phyloP scores from a whole-genome alignment of 2,797 vertebrate genomes.

The Balearica regulorum region DNA sequence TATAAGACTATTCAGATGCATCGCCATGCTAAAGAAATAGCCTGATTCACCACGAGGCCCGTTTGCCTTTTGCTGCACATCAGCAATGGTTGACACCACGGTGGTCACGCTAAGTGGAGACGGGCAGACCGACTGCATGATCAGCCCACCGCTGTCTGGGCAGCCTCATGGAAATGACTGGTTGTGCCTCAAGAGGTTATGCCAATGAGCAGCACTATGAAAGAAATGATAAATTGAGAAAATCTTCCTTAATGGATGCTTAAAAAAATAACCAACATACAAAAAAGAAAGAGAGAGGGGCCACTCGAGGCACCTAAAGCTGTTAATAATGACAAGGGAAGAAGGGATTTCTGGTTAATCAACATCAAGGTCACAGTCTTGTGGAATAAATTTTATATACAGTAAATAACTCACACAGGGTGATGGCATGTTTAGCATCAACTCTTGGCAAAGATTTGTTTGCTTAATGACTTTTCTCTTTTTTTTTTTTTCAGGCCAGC shows the following conservation, averaged over 20 bases:
- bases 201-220: background rate
- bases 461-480: conserved; percentile 60
- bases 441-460: conserved; percentile 67
- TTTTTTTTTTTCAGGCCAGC: conserved; percentile 41
- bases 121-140: background rate
- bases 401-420: conserved; percentile 52
- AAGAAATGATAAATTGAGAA: conserved; percentile 22
- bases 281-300: background rate
- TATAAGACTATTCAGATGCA: background rate
- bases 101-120: background rate
- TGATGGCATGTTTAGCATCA: conserved; percentile 61
- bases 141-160: background rate
- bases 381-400: conserved; percentile 63
- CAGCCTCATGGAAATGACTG: background rate
- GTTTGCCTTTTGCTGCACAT: background rate
- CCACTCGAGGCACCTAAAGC: conserved; percentile 24
- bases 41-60: accelerated
- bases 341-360: conserved; percentile 61
- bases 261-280: background rate
- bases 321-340: conserved; percentile 58
- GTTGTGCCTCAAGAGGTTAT: background rate
- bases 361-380: conserved; percentile 61
- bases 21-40: background rate
- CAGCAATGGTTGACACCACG: accelerated
- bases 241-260: conserved; percentile 13